These are phyloP conservation scores for Brachylomia viminalis DNA, from an alignment of 2,888 invertebrate species.

Conservation along the genomic window DNA sequence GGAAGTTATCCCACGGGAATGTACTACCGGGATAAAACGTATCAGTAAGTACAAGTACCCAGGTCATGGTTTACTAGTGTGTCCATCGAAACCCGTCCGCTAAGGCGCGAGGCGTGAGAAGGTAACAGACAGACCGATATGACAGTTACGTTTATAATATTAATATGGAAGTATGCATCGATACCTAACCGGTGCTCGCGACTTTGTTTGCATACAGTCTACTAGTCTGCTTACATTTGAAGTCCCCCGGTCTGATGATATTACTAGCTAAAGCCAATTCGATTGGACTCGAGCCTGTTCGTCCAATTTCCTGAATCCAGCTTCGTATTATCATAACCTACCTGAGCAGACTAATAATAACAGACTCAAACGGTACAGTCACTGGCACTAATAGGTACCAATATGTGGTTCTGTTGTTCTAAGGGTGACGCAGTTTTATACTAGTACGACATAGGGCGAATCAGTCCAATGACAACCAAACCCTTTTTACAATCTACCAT, in stretches of 20 bases:
- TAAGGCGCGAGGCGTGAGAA: not conserved
- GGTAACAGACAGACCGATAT: not conserved
- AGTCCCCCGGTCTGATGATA: not conserved
- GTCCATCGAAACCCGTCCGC: not conserved
- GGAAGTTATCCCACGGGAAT: not conserved
- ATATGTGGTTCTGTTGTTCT: no score
- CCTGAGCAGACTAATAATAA: no score
- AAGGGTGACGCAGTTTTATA: no score
- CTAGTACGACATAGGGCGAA: no score
- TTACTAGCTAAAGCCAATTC: not conserved
- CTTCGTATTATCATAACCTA: not conserved
- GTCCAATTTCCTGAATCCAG: conserved; percentile 25
- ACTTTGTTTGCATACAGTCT: not conserved
- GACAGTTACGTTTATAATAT: not conserved
- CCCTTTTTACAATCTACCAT: no score
- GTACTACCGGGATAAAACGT: not conserved
- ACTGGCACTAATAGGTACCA: no score
- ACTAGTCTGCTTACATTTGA: not conserved
- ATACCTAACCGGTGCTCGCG: not conserved
- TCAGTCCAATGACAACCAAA: no score
- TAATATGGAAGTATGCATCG: not conserved
- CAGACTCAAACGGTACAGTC: no score
- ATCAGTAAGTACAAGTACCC: not conserved
- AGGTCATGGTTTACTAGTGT: not conserved
- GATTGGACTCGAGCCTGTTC: not conserved